Base-by-base conservation (phyloP, 92 coral and sea anemone species). In the Palythoa grandiflora region DNA sequence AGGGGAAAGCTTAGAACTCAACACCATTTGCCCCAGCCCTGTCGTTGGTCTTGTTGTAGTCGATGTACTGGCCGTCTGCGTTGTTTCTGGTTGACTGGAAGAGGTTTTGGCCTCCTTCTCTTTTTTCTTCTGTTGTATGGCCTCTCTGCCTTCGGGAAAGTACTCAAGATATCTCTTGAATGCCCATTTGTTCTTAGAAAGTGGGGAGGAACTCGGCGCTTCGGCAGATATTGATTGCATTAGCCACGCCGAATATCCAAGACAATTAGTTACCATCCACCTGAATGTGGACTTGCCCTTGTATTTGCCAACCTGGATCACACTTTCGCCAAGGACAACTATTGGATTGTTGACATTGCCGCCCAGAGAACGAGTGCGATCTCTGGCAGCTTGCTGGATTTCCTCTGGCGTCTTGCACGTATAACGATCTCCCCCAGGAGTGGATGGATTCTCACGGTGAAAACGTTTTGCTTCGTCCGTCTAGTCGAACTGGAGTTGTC, bases 101-200 rank as follows among this genome's bases (percentile, higher is more conserved):
- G 28, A 28, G 28, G 28, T 28, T 28, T 28, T 28, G 28, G n/a
- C 66, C 11, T 51, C 11, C 11, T 51, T 57, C 63, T 57, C 63
- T 7, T 9, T 66, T 16, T 53, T 20, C 40, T 39, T 73, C 28
- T 14, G n/a, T 73, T 53, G 54, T 15, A 44, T 44, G 6, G 54
- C 53, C 78, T 39, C 54, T 73, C 54, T 73, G 11, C 54, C 78
- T 9, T 73, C 78, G 1, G 78, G 78, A 54, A 73, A 73, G 40
- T 19, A 38, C 54, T 73, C 53, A 35, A 74, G 44, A 35, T 40
- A 74, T 21, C 44, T 3, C 53, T 40, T 14, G 20, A 74, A 73
- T 0, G 78, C 78, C 54, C 11, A 40, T 40, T 73, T 73, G n/a
- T 73, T 73, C 5, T 73, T 38, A 1, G 78, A 73, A 1, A 73